These are phyloP conservation scores for Coranthus polyacanthus DNA, from an alignment of 2,797 vertebrate species.

Conservation along the genomic window DNA sequence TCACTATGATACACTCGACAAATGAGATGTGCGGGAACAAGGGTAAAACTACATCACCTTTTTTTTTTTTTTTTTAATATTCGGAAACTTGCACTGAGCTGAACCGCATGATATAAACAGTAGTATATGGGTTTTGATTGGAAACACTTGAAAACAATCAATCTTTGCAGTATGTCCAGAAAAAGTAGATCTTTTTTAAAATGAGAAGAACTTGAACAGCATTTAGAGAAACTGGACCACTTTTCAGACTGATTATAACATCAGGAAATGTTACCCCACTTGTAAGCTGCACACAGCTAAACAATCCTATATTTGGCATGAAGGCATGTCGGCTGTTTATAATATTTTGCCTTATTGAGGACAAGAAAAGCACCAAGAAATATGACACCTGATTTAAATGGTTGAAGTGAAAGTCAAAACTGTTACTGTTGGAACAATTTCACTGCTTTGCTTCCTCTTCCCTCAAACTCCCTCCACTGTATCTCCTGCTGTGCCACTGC, in stretches of 20 bases:
- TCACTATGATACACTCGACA: neutral
- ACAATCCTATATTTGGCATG: conserved; percentile 4
- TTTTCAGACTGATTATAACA: neutral
- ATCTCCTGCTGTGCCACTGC: conserved; percentile 48
- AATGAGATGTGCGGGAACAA: conserved; percentile 32
- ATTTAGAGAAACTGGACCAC: neutral
- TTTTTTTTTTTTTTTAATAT: too few relatives aligned
- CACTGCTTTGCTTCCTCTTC: conserved; percentile 7
- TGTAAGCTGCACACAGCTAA: conserved; percentile 6
- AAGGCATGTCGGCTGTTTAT: too few relatives aligned
- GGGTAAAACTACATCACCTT: conserved; percentile 12
- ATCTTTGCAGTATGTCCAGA: neutral
- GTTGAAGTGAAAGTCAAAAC: neutral
- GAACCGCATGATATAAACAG: too few relatives aligned
- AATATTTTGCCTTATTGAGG: too few relatives aligned
- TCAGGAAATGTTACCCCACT: conserved; percentile 10
- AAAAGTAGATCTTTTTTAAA: neutral
- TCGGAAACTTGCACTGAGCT: too few relatives aligned
- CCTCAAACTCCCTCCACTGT: conserved; percentile 18
- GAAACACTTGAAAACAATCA: neutral
- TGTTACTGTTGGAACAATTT: conserved; percentile 6
- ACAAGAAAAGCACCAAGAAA: conserved; percentile 16
- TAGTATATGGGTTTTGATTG: neutral
- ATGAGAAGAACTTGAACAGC: neutral
- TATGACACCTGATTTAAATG: conserved; percentile 49